Evolutionary conservation across 2,797 vertebrate genomes (phyloP), one percentile per base, ranked within the genome.

Genomic region (Poeciliopsis paucimaculata): DNA sequence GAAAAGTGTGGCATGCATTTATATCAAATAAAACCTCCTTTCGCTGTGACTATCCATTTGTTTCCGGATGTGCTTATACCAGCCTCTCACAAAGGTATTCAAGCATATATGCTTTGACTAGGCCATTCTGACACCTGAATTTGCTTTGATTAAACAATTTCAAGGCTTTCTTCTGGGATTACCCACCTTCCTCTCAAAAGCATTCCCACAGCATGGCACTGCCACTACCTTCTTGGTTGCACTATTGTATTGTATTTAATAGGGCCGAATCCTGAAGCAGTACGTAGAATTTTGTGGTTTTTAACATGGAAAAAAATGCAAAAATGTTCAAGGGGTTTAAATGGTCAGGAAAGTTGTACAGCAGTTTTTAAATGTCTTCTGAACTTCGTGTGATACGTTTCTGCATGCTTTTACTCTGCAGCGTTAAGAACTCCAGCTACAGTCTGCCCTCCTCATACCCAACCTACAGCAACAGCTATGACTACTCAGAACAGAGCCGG

Each of bases 351-450:
- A 46, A 72, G n/a, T 43, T 60, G 53, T 62, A 16, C 31, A 73
- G 53, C n/a, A 60, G 46, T 76, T 79, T 76, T 47, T 66, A 73
- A 81, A 68, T 11, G 5, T 11, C 18, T 57, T 5, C 41, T 41
- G 43, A 64, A 57, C 75, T 16, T 0, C 12, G 1, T 82, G 46
- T 86, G 73, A 89, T 78, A 5, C 64, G 13, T 51, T 10, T 88
- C 31, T 87, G 8, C 86, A 34, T 89, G 71, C 83, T 84, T 84
- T 83, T 78, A 72, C 74, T 79, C 66, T 83, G 51, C 95, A 99
- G 98, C 95, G 97, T 98, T 96, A 99, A 98, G 96, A 99, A 98
- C 91, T 98, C 97, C 79, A 98, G 97, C 96, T 99, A 98, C 91
- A 97, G 97, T 93, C 95, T 99, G 84, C 96, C 97, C 28, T 97